Evolutionary conservation across 2,888 invertebrate species (phyloP).

Genomic region (Drepanosiphum platanoidis): DNA sequence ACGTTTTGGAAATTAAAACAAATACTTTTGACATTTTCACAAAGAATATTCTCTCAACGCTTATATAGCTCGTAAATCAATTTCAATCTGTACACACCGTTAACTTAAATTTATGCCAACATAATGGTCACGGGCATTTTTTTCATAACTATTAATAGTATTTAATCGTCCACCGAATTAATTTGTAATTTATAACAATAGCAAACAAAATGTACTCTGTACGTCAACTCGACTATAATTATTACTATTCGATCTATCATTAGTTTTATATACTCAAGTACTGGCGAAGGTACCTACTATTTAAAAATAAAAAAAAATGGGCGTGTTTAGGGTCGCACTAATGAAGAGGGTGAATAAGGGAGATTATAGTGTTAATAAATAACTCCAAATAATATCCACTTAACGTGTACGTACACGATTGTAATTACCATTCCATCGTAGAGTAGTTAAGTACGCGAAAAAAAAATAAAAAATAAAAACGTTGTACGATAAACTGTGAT

Average conservation of each 20-base stretch:
- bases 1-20: not conserved
- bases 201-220: too few species aligned
- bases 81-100: not conserved
- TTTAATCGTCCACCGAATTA: not conserved
- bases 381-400: constrained; percentile 21
- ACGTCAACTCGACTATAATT: not conserved
- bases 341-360: constrained; percentile 4
- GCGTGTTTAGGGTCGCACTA: not conserved
- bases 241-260: constrained; percentile 16
- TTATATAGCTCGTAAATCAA: not conserved
- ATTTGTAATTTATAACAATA: not conserved
- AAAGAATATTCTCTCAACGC: too few species aligned
- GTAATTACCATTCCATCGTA: not conserved
- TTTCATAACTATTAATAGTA: too few species aligned
- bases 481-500: not conserved
- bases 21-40: not conserved
- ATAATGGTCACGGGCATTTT: not conserved
- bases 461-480: too few species aligned
- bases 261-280: not conserved
- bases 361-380: constrained; percentile 19
- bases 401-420: constrained; percentile 67
- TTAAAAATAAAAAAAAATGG: constrained; percentile 21
- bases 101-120: not conserved
- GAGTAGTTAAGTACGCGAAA: too few species aligned
- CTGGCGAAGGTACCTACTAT: constrained; percentile 12